Conservation (phyloP, 2,113 vertebrate species). For the Cebidichthys violaceus region DNA sequence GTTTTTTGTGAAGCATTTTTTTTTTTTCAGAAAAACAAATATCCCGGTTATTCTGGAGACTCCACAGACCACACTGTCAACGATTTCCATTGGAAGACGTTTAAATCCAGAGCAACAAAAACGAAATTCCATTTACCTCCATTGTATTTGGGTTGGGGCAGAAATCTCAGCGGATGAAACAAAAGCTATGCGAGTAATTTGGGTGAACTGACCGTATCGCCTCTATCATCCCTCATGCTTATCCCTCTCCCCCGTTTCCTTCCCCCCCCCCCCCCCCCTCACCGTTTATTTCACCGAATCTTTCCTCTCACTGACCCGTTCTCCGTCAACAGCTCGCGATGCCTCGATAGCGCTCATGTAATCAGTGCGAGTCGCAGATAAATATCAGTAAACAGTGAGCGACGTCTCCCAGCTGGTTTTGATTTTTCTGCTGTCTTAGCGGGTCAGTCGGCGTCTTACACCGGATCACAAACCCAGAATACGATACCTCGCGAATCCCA, state of each 20-base stretch:
- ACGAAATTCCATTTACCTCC: conserved; percentile 21
- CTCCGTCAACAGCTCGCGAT: conserved; percentile 38
- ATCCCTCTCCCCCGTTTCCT: background rate
- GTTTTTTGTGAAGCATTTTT: no score
- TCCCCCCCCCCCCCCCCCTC: background rate
- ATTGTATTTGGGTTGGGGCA: conserved; percentile 2
- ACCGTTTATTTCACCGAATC: conserved; percentile 39
- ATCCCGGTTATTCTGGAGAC: background rate
- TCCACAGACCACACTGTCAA: background rate
- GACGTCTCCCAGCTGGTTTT: conserved; percentile 76
- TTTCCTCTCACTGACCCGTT: conserved; percentile 37
- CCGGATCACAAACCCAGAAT: conserved; percentile 68
- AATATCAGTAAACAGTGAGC: conserved; percentile 68
- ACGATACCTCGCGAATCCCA: conserved; percentile 74
- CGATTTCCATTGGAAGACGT: conserved; percentile 15
- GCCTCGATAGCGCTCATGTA: conserved; percentile 53
- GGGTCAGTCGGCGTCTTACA: conserved; percentile 69
- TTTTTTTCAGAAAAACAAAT: background rate
- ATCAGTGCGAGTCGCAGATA: conserved; percentile 63
- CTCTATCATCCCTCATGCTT: conserved; percentile 29
- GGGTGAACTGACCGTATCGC: conserved; percentile 27
- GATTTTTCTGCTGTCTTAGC: conserved; percentile 72
- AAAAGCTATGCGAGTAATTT: conserved; percentile 8
- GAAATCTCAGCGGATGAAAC: conserved; percentile 6
- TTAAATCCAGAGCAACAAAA: conserved; percentile 19